phyloP scores from a whole-genome alignment of 2,113 vertebrate species.

The Alosa alosa region DNA sequence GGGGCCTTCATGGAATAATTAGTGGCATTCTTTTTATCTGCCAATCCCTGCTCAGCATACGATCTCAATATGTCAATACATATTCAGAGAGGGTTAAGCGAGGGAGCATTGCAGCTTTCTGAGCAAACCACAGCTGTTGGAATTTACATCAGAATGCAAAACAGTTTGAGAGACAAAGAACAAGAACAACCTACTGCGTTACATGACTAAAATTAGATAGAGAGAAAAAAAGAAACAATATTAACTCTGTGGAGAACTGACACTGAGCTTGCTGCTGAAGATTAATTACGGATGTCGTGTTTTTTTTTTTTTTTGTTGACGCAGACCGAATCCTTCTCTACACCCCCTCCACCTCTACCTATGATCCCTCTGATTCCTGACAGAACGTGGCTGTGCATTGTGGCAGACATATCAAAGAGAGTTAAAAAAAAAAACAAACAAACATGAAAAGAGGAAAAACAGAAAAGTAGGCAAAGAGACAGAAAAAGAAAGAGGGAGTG shows the following conservation, averaged over 20 bases:
- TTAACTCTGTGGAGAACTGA: constrained; percentile 33
- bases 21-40: background rate
- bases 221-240: constrained; percentile 23
- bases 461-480: background rate
- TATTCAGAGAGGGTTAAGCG: constrained; percentile 19
- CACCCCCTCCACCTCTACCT: constrained; percentile 7
- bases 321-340: background rate
- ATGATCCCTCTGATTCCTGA: constrained; percentile 46
- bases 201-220: constrained; percentile 49
- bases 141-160: constrained; percentile 44
- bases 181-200: constrained; percentile 42
- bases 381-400: constrained; percentile 34
- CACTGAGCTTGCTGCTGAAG: constrained; percentile 33
- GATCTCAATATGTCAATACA: constrained; percentile 36
- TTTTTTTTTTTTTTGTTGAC: constrained; percentile 34
- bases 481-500: background rate
- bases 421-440: background rate
- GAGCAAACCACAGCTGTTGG: constrained; percentile 35
- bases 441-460: constrained; percentile 23
- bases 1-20: background rate
- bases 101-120: constrained; percentile 25
- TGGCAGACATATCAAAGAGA: constrained; percentile 41
- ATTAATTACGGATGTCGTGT: constrained; percentile 49
- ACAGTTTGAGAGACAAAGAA: constrained; percentile 24
- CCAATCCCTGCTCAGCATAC: constrained; percentile 6